Percentiles rank a stretch among this genome's conserved stretches.
phyloP scores from a whole-genome alignment of 2,113 vertebrate species.

The Melanerpes formicivorus region DNA sequence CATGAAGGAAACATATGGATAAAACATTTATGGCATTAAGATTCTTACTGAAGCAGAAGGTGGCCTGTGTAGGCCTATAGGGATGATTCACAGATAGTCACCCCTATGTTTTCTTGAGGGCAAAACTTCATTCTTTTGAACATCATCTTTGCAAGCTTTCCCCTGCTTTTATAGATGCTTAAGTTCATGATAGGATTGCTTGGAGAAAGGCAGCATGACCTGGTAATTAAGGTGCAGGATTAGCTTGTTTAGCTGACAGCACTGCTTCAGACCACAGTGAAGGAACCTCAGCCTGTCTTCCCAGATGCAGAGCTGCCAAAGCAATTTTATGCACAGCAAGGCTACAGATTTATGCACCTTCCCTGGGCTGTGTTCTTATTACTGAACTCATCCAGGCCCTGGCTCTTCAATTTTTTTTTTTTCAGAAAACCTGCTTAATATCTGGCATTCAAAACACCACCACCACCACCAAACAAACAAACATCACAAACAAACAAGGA shows the following conservation, averaged over 20 bases:
- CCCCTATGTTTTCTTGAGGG: not conserved
- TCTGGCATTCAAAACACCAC: not conserved
- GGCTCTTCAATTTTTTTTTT: not conserved
- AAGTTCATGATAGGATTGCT: not conserved
- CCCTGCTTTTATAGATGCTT: not conserved
- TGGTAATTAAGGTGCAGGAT: constrained; percentile 5
- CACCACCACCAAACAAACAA: no score
- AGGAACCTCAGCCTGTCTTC: not conserved
- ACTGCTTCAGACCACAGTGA: not conserved
- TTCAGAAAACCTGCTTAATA: not conserved
- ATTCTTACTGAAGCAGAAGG: constrained; percentile 29
- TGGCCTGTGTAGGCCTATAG: constrained; percentile 11
- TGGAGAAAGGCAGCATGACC: not conserved
- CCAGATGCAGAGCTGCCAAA: constrained; percentile 13
- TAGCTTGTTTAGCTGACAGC: not conserved
- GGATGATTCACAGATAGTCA: constrained; percentile 33
- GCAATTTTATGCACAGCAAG: constrained; percentile 5
- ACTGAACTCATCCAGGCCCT: not conserved
- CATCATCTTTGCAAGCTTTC: not conserved
- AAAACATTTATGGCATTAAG: constrained; percentile 29
- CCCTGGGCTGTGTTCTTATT: not conserved
- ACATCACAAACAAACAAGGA: not conserved
- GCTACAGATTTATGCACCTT: constrained; percentile 4
- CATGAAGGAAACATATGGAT: constrained; percentile 35
- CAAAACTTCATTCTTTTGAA: not conserved